Base-by-base conservation (phyloP, 92 coral and sea anemone species). In the Chrysogorgia sp. region DNA sequence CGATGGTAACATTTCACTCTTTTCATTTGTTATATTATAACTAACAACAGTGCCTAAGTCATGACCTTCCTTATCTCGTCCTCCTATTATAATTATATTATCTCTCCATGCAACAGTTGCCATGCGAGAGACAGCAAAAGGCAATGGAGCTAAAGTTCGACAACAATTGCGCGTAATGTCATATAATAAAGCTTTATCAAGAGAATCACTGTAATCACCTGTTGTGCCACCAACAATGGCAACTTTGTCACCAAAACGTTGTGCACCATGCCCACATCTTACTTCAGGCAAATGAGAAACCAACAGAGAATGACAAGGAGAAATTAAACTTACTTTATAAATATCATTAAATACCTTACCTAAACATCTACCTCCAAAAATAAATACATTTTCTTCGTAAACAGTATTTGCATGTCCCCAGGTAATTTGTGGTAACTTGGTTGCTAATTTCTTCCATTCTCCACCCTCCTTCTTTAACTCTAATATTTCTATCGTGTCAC, bases 1-100 rank as follows among this genome's bases (percentile, higher is more conserved):
- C 2, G 92, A 84, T 10, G 97, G 89, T 2, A 91, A 74, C 30
- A 28, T 67, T 15, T 71, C 31, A 91, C 97, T 86, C 68, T 89
- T 85, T 40, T 96, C 97, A 68, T 86, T 82, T 20, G 71, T 80
- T 22, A 90, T 90, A 66, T 87, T 90, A 59, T 69, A 69, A 13
- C 20, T 45, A 12, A 49, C 41, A 17, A 48, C 43, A 40, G 56
- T 41, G 34, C 41, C 41, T 41, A 33, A 40, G 0, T 1, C 40
- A 68, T 49, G 25, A 1, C 12, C 60, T 0, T 19, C 3, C 0
- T 32, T 15, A 31, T 33, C 10, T 1, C 24, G 24, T 5, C 72
- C 72, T 9, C 72, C 72, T 3, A 49, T 28, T 2, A 65, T 26
- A 20, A 65, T 40, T 0, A 40, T 49, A 31, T 65, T 65, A 24